phyloP scores from a whole-genome alignment of 2,888 invertebrate species.

The Megamerina dolium region DNA sequence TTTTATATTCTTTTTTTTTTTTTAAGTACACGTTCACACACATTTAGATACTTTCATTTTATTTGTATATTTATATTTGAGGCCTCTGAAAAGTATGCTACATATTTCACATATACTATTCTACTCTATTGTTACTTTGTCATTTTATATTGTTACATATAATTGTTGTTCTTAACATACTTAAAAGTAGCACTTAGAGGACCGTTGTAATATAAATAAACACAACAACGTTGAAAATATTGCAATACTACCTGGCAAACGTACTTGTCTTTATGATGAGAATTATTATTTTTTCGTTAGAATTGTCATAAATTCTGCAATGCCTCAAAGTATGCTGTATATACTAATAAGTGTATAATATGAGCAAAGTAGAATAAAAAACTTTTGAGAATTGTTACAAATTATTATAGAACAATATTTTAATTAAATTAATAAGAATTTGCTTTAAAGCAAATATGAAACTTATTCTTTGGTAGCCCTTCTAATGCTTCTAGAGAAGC shows the following conservation, averaged over 20 bases:
- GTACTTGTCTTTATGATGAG: too few species aligned
- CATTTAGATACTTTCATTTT: too few species aligned
- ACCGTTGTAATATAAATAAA: slow-evolving; percentile 26
- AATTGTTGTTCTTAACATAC: slow-evolving; percentile 34
- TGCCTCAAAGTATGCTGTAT: background rate
- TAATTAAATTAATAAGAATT: too few species aligned
- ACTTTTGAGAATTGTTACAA: background rate
- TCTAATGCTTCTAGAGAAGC: too few species aligned
- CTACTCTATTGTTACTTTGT: slow-evolving; percentile 3
- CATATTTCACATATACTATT: background rate
- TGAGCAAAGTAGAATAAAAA: background rate
- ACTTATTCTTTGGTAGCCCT: too few species aligned
- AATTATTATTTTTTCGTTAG: too few species aligned
- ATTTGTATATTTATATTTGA: too few species aligned
- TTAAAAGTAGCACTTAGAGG: slow-evolving; percentile 22
- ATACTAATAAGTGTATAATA: background rate
- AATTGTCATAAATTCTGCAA: background rate
- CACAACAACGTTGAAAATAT: background rate
- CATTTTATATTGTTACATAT: too few species aligned
- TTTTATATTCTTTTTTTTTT: too few species aligned
- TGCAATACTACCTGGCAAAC: too few species aligned
- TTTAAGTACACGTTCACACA: too few species aligned
- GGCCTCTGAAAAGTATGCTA: slow-evolving; percentile 16
- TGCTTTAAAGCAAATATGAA: too few species aligned
- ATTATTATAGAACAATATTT: background rate